A percentile compares a stretch with the other conserved stretches of the same genome.
These are phyloP conservation scores for Drosophila villosipedis DNA, from an alignment of 2,888 invertebrate species.

Conservation along the genomic window DNA sequence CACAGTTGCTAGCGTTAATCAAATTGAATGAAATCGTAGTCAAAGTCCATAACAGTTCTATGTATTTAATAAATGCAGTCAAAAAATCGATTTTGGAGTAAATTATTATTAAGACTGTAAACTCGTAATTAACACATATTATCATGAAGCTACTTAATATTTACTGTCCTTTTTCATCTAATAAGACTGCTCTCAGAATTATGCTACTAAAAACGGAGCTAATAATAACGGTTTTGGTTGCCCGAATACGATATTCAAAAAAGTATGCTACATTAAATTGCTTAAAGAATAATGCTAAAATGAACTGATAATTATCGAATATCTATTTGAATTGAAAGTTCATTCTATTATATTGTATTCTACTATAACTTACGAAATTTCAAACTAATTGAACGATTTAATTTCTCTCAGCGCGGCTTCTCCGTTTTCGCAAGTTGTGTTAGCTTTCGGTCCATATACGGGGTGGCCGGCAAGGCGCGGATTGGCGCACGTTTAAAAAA, in stretches of 20 bases:
- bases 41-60: not conserved
- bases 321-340: not conserved
- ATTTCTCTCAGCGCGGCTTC: slow-evolving; percentile 36
- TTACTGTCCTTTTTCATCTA: not conserved
- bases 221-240: not conserved
- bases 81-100: not conserved
- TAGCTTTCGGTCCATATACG: slow-evolving; percentile 60
- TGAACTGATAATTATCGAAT: not conserved
- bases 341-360: not conserved
- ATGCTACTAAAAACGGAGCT: not conserved
- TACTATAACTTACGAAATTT: not conserved
- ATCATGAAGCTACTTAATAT: not conserved
- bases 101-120: not conserved
- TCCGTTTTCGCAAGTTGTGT: slow-evolving; percentile 57
- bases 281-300: not conserved
- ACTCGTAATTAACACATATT: not conserved
- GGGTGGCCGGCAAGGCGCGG: slow-evolving; percentile 46
- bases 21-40: not conserved
- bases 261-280: not conserved
- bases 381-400: not conserved
- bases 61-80: not conserved
- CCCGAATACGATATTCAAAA: not conserved
- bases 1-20: not conserved
- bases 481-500: slow-evolving; percentile 70
- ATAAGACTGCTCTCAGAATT: not conserved